phyloP scores from a whole-genome alignment of 2,888 invertebrate species.

The Eristalinus sepulchralis region DNA sequence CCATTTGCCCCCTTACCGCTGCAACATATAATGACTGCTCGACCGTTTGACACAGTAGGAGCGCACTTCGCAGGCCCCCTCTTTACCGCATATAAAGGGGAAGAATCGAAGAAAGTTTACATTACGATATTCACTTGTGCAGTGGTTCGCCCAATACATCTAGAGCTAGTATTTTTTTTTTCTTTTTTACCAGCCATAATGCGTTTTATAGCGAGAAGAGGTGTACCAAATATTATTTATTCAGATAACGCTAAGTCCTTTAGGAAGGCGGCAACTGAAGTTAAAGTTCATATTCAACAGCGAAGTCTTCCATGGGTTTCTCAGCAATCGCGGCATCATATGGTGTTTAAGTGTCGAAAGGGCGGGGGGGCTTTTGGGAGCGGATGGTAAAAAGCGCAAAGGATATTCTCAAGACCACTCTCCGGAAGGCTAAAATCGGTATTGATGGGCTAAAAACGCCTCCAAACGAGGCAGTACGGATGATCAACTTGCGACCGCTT shows the following conservation, averaged over 20 bases:
- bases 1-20: neutral
- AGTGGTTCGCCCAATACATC: conserved; percentile 30
- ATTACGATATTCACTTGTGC: conserved; percentile 39
- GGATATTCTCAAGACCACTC: conserved; percentile 45
- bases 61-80: conserved; percentile 11
- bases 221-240: conserved; percentile 13
- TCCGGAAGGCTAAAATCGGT: conserved; percentile 27
- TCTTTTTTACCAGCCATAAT: conserved; percentile 28
- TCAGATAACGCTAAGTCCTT: conserved; percentile 22
- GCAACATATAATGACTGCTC: neutral
- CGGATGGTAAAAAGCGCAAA: conserved; percentile 21
- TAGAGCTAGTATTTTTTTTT: conserved; percentile 32
- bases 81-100: neutral
- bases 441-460: conserved; percentile 2
- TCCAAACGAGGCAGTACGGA: conserved; percentile 4
- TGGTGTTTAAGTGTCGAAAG: conserved; percentile 8
- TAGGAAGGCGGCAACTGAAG: no score
- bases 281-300: neutral
- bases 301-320: conserved; percentile 17
- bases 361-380: conserved; percentile 10
- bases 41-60: conserved; percentile 12
- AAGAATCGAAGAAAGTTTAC: conserved; percentile 14
- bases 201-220: conserved; percentile 33
- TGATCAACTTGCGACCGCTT: conserved; percentile 15
- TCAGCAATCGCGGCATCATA: conserved; percentile 11